Base-by-base conservation (phyloP, 2,888 invertebrate genomes). In the Drosophila mulleri region DNA sequence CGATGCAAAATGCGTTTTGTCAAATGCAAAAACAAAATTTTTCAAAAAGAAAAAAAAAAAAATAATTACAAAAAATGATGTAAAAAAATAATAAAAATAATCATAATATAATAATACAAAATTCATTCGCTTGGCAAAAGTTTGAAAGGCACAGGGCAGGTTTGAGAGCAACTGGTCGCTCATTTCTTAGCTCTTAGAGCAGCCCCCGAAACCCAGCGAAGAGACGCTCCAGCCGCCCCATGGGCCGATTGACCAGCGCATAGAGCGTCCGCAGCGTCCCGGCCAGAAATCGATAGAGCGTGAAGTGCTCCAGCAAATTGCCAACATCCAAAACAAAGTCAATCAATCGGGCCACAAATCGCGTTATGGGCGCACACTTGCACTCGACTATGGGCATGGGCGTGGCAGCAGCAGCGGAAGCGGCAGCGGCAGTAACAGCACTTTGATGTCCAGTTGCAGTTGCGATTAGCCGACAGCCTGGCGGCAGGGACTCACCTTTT, bases 401-500 rank as follows among this genome's bases (percentile, higher is more conserved):
- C 37, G 50, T 60, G 26, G 54, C 44, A 16, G 60, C 32, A 3
- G 56, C 32, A 23, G 12, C 23, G 7, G 57, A 23, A 35, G 54
- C 37, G 11, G 62, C 39, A 47, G 67, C 16, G 41, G 62, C 41
- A 26, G 66, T 16, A 58, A 63, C 37, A 45, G 52, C 26, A 32
- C 26, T 56, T 42, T 18, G 29, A 26, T 12, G 14, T 41, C 50
- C 42, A 20, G 48, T 14, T 23, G 62, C 42, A 62, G 60, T 14
- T 37, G 52, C 18, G 71, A 45, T 65, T 54, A 64, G 70, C 32
- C 72, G 67, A 39, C 74, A 67, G 61, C 58, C 65, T 57, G 63
- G 60, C 74, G 80, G 67, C 79, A 77, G 72, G 77, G 83, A 93
- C 93, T 93, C 92, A 95, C 95, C 95, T 94, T 94, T 94, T 71